Conservation (phyloP, 2,797 vertebrate genomes). For the Margarornis squamiger region DNA sequence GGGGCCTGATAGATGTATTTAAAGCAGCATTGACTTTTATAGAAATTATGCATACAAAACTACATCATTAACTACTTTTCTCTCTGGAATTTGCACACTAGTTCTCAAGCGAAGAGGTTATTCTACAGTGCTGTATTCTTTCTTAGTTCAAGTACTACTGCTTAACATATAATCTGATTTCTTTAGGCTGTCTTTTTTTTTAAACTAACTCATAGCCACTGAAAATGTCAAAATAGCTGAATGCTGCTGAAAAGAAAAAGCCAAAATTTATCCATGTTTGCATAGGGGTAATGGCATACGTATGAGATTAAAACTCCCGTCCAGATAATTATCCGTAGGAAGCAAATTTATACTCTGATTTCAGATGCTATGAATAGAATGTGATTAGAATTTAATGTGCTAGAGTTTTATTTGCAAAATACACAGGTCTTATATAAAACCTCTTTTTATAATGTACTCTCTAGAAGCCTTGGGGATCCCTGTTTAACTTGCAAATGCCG, state of each 20-base stretch:
- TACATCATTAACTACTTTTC: background rate
- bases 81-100: background rate
- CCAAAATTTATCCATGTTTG: conserved; percentile 6
- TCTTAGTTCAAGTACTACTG: background rate
- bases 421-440: conserved; percentile 53
- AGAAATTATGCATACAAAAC: background rate
- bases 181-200: conserved; percentile 1
- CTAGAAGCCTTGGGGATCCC: conserved; percentile 56
- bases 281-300: background rate
- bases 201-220: conserved; percentile 21
- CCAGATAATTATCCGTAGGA: conserved; percentile 46
- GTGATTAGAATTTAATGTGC: conserved; percentile 62
- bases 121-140: background rate
- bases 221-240: conserved; percentile 42
- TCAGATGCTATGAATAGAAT: conserved; percentile 60
- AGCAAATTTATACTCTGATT: conserved; percentile 51
- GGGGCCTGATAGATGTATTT: background rate
- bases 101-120: background rate
- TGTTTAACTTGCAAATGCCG: conserved; percentile 68
- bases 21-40: background rate
- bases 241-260: conserved; percentile 25
- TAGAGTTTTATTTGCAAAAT: conserved; percentile 59
- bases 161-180: conserved; percentile 22
- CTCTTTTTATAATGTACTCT: conserved; percentile 46
- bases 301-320: conserved; percentile 31